Base-by-base conservation (phyloP, 1,140 invertebrate species). In the Drosophila micromelanica region DNA sequence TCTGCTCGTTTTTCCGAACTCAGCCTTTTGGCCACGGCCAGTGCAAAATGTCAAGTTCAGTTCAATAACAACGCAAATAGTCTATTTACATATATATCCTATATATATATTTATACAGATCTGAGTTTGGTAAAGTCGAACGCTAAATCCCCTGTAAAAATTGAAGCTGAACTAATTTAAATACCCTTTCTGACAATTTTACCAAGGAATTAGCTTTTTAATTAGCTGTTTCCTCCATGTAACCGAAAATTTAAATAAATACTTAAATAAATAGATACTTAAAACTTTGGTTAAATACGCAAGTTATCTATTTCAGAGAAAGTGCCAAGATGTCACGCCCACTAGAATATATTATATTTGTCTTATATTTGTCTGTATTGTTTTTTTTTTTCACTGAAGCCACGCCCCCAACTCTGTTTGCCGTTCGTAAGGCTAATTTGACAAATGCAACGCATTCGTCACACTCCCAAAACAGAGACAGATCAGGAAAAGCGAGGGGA, bases 41-140 rank as follows among this genome's bases (percentile, higher is more conserved):
- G 75, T 71, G 76, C 79, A 79, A 84, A 89, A 89, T 89, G 84
- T 89, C 84, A 89, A 89, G 84, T 89, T 87, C 84, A 87, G 84
- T 89, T 89, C 84, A 89, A 89, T 89, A 89, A 82, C 79, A 89
- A 67, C 12, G 69, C 59, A 62, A 62, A 73, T 23, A 61, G 2
- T 11, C n/a, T 27, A 43, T 15, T 38, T 38, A 54, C 4, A 54
- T 54, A 52, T 9, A 17, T 30, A 40, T 30, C 40, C 0, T n/a
- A n/a, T 37, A 12, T 35, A 32, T 13, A 13, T 32, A 32, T 49
- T 0, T 3, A 49, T 8, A 17, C 9, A 43, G 8, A 43, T 30
- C 6, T 49, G n/a, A 49, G 27, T 15, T 23, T 32, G 57, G 45
- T 54, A 8, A 45, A 13, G 48, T 54, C 48, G 57, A 45, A 48